Evolutionary conservation across 2,797 vertebrate species (phyloP), one percentile per base, ranked within the genome.

Genomic region (Typhlichthys subterraneus): DNA sequence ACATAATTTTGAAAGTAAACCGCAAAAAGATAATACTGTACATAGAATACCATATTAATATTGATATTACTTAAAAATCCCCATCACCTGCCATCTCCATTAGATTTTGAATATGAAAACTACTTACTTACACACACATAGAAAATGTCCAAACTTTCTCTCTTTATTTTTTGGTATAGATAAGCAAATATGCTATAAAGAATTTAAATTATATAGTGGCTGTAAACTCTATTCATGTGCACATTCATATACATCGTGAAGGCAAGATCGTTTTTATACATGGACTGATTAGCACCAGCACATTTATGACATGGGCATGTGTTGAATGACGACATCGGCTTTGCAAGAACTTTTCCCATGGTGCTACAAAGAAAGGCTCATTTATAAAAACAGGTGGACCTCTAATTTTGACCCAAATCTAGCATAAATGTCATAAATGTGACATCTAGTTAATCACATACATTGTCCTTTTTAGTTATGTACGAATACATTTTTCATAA

Each of bases 291-390:
- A 60, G 50, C 73, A 72, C 13, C 2, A 53, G 74, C 57, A 29
- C 69, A 73, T 87, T 87, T 81, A 77, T 72, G 66, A 75, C 54
- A 63, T 53, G 70, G 52, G 66, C 72, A 71, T 46, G 69, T 65
- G 46, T 64, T 61, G 42, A 38, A 55, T 59, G 54, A 69, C 49
- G 52, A n/a, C 38, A 64, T 45, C 46, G 48, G 33, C 56, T 58
- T 68, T 58, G 57, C 33, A 38, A 46, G 54, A 73, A 53, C 65
- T 23, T 65, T 63, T 19, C 52, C 23, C 19, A 68, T 63, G 29
- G 45, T 46, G 17, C 53, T 54, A 62, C 31, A 55, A 56, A 17
- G 2, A 13, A 31, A n/a, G 31, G 53, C 19, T 6, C 42, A 23
- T 50, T 47, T 7, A 11, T 49, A 11, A 33, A 52, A 38, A 12